These are phyloP conservation scores for Acholoe squamosa DNA, from an alignment of 2,888 invertebrate species.

Conservation along the genomic window DNA sequence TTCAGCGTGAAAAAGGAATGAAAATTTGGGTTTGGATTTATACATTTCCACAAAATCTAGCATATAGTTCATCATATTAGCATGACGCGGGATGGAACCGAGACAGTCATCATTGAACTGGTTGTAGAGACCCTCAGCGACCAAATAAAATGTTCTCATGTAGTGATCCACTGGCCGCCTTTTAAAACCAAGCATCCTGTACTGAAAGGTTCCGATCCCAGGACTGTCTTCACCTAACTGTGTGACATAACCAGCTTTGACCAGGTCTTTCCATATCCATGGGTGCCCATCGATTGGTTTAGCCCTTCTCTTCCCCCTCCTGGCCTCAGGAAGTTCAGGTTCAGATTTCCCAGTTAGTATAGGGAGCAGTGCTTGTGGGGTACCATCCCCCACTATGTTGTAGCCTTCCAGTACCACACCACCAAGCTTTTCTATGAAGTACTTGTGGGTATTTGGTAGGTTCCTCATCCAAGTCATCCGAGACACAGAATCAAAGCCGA, in stretches of 20 bases:
- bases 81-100: conserved; percentile 89
- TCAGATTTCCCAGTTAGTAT: conserved; percentile 60
- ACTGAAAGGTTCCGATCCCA: conserved; percentile 93
- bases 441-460: conserved; percentile 75
- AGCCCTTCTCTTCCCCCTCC: conserved; percentile 85
- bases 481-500: conserved; percentile 95
- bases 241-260: conserved; percentile 85
- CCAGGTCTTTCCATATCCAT: conserved; percentile 92
- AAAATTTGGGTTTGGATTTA: conserved; percentile 89
- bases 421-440: conserved; percentile 74
- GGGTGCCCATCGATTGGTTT: conserved; percentile 90
- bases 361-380: conserved; percentile 57
- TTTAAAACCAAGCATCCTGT: conserved; percentile 90
- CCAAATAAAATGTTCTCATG: conserved; percentile 86
- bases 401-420: conserved; percentile 70
- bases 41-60: conserved; percentile 87
- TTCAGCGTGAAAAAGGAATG: conserved; percentile 94
- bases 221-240: conserved; percentile 94
- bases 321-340: conserved; percentile 59
- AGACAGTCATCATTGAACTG: conserved; percentile 85
- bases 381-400: conserved; percentile 64
- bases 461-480: conserved; percentile 85
- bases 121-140: not conserved
- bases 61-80: conserved; percentile 81
- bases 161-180: conserved; percentile 94